A percentile compares a stretch with the other conserved stretches of the same genome.
Evolutionary conservation across 1,140 invertebrate genomes (phyloP).

Genomic region (Drosophila elegans): DNA sequence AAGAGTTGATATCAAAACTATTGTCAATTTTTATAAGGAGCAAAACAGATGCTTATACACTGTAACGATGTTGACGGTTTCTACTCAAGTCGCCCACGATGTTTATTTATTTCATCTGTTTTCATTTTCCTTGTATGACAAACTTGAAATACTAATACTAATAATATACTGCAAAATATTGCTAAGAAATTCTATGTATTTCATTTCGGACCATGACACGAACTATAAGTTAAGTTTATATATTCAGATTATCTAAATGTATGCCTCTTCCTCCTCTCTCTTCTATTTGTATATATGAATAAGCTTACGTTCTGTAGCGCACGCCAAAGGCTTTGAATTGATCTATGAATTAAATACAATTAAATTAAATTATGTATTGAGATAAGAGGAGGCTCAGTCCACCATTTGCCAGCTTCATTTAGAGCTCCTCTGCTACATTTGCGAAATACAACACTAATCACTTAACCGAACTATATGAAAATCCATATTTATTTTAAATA

Average conservation of each 20-base stretch:
- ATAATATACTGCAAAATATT: neutral
- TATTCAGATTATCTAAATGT: slow-evolving; percentile 45
- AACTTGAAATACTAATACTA: slow-evolving; percentile 11
- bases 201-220: slow-evolving; percentile 40
- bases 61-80: slow-evolving; percentile 31
- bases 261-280: slow-evolving; percentile 19
- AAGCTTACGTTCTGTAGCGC: slow-evolving; percentile 61
- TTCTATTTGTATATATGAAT: slow-evolving; percentile 34
- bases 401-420: slow-evolving; percentile 47
- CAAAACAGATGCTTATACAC: slow-evolving; percentile 26
- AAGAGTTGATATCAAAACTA: slow-evolving; percentile 73
- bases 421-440: slow-evolving; percentile 35
- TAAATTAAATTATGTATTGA: slow-evolving; percentile 48
- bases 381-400: slow-evolving; percentile 49
- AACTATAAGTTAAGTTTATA: slow-evolving; percentile 65
- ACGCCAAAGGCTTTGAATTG: slow-evolving; percentile 66
- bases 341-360: slow-evolving; percentile 33
- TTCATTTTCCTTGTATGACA: slow-evolving; percentile 5
- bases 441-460: slow-evolving; percentile 31
- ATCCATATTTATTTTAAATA: slow-evolving; percentile 74
- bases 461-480: slow-evolving; percentile 46
- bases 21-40: slow-evolving; percentile 63
- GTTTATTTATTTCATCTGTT: neutral
- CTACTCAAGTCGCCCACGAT: slow-evolving; percentile 2
- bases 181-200: slow-evolving; percentile 31